Evolutionary conservation across 1,140 invertebrate species (phyloP).

Genomic region (Homarus americanus): DNA sequence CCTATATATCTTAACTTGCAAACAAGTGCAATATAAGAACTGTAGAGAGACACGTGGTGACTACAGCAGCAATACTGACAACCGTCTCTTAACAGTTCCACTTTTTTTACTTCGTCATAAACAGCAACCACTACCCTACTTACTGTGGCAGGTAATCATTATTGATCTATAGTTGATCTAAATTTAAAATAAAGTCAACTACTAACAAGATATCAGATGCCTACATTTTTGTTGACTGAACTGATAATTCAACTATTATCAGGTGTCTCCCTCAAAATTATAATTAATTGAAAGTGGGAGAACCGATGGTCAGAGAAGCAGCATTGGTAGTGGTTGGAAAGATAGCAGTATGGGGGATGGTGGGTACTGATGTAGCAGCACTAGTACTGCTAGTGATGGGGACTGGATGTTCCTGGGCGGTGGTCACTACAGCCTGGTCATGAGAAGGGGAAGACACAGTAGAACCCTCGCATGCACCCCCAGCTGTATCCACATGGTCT

Average conservation of each 20-base stretch:
- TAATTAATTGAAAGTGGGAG: background rate
- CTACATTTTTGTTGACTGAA: background rate
- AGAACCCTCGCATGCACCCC: background rate
- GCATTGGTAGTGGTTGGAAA: background rate
- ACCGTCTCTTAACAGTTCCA: background rate
- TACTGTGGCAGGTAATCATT: background rate
- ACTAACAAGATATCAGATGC: slow-evolving; percentile 2
- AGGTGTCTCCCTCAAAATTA: background rate
- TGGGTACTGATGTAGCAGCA: background rate
- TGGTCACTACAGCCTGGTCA: background rate
- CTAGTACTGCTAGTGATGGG: background rate
- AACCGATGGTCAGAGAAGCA: background rate
- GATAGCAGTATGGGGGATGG: slow-evolving; percentile 8
- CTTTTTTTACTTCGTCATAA: slow-evolving; percentile 1
- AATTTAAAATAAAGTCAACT: background rate
- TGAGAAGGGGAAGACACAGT: background rate
- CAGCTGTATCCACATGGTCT: slow-evolving; percentile 19
- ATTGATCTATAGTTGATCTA: background rate
- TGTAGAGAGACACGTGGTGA: slow-evolving; percentile 14
- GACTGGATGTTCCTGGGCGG: slow-evolving; percentile 11
- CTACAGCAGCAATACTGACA: slow-evolving; percentile 33
- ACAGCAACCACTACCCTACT: background rate
- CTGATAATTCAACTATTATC: background rate
- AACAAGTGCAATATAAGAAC: slow-evolving; percentile 17
- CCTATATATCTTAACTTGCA: background rate